Conservation (phyloP, 2,797 vertebrate species). For the Euthynnus affinis region DNA sequence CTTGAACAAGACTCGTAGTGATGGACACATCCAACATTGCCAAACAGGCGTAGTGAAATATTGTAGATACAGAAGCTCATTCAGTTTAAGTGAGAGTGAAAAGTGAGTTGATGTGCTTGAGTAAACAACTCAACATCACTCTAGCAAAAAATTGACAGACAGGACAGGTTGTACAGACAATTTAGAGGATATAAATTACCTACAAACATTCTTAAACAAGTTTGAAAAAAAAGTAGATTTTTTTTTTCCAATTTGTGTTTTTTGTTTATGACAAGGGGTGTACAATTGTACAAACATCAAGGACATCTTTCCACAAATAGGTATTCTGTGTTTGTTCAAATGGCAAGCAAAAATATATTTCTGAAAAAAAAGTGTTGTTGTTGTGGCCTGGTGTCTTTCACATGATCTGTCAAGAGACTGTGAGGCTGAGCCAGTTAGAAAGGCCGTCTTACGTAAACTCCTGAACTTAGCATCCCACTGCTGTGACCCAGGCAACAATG, state of each 20-base stretch:
- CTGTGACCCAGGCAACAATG: conserved; percentile 81
- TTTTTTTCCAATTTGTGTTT: conserved; percentile 18
- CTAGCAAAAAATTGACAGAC: conserved; percentile 75
- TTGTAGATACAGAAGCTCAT: conserved; percentile 76
- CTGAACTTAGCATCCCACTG: conserved; percentile 79
- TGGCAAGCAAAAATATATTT: conserved; percentile 77
- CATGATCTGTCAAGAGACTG: conserved; percentile 73
- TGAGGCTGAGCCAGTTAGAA: conserved; percentile 65
- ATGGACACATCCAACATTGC: conserved; percentile 81
- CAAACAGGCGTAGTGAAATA: conserved; percentile 74
- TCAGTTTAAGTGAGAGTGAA: conserved; percentile 84
- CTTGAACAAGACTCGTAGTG: conserved; percentile 75
- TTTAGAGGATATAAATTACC: conserved; percentile 80
- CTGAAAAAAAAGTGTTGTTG: conserved; percentile 52
- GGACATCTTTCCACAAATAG: conserved; percentile 67
- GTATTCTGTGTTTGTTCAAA: conserved; percentile 72
- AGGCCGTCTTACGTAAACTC: conserved; percentile 76
- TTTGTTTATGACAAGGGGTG: conserved; percentile 63
- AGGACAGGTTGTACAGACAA: conserved; percentile 75
- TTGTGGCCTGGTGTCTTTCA: conserved; percentile 76
- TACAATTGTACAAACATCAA: conserved; percentile 65
- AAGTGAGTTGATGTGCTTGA: conserved; percentile 83
- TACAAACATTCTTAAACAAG: conserved; percentile 73
- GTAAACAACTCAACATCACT: conserved; percentile 83
- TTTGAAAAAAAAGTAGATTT: conserved; percentile 42